Evolutionary conservation across 2,888 invertebrate genomes (phyloP), one percentile per base, ranked within the genome.

Genomic region (Xanthorhoe spadicearia): DNA sequence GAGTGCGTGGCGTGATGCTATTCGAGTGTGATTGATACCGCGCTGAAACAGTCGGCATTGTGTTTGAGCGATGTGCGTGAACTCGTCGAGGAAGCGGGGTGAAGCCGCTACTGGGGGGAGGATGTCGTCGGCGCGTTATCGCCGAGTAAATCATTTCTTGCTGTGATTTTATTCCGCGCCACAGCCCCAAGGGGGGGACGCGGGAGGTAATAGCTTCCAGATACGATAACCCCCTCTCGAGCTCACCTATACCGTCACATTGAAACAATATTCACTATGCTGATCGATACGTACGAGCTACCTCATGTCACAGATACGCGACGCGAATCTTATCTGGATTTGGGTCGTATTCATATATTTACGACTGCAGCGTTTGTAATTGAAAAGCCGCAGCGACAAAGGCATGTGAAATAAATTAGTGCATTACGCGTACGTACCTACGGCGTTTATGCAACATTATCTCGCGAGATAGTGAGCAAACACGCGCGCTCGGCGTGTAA

Each of bases 401-500:
- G 83, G 80, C 78, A 79, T 76, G 74, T 75, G 80, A 80, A 80
- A 85, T 83, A 83, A 86, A 85, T 83, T 82, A 83, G 80, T 82
- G 75, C 81, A 77, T 77, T 75, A 76, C 78, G 77, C 75, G 74
- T 80, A 32, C 0, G 32, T 32, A 79, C 59, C 59, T 81, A 83
- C 67, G 66, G 77, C 81, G 86, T 86, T 87, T 86, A 89, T 87
- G 88, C 87, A 89, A 89, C 85, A 89, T 90, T 88, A 91, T 89
- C 89, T 89, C 78, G 74, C 81, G 85, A 87, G 86, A 88, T 88
- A 89, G 85, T 84, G 86, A 82, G 82, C 83, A 88, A 88, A 90
- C 86, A 86, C 80, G 83, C 82, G 82, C 82, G 82, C 79, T 78
- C 78, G 77, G 74, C 79, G 83, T 85, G 85, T 84, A 90, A 90